Conservation (phyloP, 2,113 vertebrate species). For the pig (Sus scrofa) region T2T-Sscrofa CM000812.6:27358001-27358500, state of each 20-base stretch:
- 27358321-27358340: neutral
- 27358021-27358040: neutral
- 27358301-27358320: neutral
- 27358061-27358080: neutral
- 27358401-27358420: neutral
- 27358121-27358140: neutral
- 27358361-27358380: neutral
- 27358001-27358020: neutral
- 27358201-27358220: neutral
- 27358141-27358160: neutral
- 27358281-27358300: neutral
- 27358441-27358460: conserved; percentile 26
- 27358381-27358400: neutral
- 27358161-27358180: neutral
- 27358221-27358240: neutral
- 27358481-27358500: conserved; percentile 38
- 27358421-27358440: neutral
- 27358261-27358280: neutral
- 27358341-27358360: neutral
- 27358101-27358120: neutral
- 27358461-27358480: conserved; percentile 21
- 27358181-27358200: neutral
- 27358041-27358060: neutral
- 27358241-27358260: neutral
- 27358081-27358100: neutral